These are phyloP conservation scores for Hydropotes inermis DNA, from an alignment of 2,113 vertebrate species.

Conservation along the genomic window DNA sequence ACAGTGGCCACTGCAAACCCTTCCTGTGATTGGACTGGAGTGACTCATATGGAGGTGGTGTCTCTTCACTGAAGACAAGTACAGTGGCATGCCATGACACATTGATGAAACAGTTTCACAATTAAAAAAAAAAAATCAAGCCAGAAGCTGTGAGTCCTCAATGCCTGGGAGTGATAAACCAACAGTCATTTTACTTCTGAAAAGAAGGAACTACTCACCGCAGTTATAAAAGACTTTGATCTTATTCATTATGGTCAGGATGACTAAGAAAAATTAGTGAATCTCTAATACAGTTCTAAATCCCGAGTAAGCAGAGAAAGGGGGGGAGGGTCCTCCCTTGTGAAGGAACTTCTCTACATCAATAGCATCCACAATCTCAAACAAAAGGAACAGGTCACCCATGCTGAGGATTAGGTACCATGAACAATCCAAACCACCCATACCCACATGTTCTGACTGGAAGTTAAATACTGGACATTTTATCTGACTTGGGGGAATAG, in stretches of 20 bases:
- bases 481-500: not conserved
- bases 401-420: not conserved
- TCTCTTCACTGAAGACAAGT: not conserved
- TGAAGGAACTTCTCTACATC: not conserved
- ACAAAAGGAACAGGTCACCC: not conserved
- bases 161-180: not conserved
- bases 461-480: not conserved
- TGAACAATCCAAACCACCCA: not conserved
- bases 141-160: not conserved
- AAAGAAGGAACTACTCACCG: not conserved
- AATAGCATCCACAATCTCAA: not conserved
- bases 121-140: not conserved
- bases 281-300: not conserved
- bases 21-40: not conserved
- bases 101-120: not conserved
- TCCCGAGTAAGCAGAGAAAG: not conserved
- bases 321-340: not conserved
- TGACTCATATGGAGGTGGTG: constrained; percentile 6
- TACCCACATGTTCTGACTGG: not conserved
- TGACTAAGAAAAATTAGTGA: constrained; percentile 9
- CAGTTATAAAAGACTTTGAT: not conserved
- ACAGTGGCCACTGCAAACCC: not conserved
- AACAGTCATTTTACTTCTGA: constrained; percentile 4
- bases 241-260: not conserved
- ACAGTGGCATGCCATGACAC: not conserved